phyloP scores from a whole-genome alignment of 1,140 invertebrate genomes.

The Archegozetes longisetosus region DNA sequence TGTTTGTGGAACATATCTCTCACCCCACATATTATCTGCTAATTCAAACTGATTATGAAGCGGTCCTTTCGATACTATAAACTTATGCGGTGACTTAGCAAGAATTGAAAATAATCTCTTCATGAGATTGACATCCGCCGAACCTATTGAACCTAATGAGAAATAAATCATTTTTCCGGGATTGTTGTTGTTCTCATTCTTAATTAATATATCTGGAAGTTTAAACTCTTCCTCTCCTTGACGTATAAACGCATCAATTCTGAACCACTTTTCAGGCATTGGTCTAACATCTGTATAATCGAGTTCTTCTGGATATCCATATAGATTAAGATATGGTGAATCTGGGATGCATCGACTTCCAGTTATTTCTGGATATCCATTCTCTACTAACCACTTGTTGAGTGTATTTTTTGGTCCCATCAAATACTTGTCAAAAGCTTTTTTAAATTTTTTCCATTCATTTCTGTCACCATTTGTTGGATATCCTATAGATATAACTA shows the following conservation, averaged over 20 bases:
- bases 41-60: neutral
- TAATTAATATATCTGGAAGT: conserved; percentile 1
- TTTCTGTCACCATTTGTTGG: conserved; percentile 1
- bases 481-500: neutral
- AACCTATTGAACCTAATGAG: conserved; percentile 12
- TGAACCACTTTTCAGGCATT: neutral
- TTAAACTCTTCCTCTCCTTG: neutral
- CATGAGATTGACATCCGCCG: conserved; percentile 9
- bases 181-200: neutral
- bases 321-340: neutral
- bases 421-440: neutral
- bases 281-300: conserved; percentile 3
- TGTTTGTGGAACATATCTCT: conserved; percentile 10
- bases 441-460: neutral
- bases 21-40: conserved; percentile 17
- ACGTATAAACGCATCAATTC: conserved; percentile 4
- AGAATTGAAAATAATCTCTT: neutral
- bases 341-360: neutral
- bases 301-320: neutral
- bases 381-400: neutral
- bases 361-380: neutral
- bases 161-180: conserved; percentile 13
- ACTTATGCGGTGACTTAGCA: neutral
- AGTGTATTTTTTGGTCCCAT: neutral
- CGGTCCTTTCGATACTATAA: conserved; percentile 12